These are phyloP conservation scores for Caenorhabditis japonica DNA, from an alignment of 2,888 invertebrate species.

Conservation along the genomic window DNA sequence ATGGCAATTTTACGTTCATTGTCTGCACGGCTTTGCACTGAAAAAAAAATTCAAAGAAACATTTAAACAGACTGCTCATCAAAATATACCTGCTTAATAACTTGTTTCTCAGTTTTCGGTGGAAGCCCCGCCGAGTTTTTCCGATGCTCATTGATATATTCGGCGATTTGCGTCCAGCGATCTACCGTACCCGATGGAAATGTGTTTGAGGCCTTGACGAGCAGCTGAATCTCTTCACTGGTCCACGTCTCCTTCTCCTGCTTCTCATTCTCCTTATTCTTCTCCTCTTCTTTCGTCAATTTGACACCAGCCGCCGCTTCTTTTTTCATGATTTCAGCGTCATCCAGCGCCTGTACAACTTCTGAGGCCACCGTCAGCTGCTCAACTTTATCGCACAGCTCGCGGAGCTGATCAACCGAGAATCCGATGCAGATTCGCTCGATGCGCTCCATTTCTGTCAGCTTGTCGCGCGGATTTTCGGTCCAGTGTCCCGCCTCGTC, in stretches of 20 bases:
- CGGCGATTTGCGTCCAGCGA: conserved; percentile 83
- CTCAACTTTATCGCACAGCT: conserved; percentile 65
- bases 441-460: conserved; percentile 70
- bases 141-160: conserved; percentile 89
- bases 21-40: conserved; percentile 70
- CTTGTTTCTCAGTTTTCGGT: conserved; percentile 89
- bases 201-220: conserved; percentile 96
- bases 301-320: conserved; percentile 29
- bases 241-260: conserved; percentile 82
- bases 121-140: conserved; percentile 78
- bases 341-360: conserved; percentile 44
- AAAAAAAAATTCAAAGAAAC: conserved; percentile 26
- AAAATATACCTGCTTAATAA: conserved; percentile 87
- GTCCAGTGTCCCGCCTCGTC: conserved; percentile 66
- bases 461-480: conserved; percentile 58
- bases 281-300: conserved; percentile 43
- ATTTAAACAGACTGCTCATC: too few relatives aligned
- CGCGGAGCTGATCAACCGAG: conserved; percentile 64
- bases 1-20: conserved; percentile 61
- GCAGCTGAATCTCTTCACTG: conserved; percentile 87
- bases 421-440: conserved; percentile 68
- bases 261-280: conserved; percentile 63
- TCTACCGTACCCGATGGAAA: conserved; percentile 92
- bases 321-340: conserved; percentile 53
- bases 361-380: conserved; percentile 55